These are phyloP conservation scores for Philopedon plagiatum DNA, from an alignment of 2,888 invertebrate genomes.

Conservation along the genomic window DNA sequence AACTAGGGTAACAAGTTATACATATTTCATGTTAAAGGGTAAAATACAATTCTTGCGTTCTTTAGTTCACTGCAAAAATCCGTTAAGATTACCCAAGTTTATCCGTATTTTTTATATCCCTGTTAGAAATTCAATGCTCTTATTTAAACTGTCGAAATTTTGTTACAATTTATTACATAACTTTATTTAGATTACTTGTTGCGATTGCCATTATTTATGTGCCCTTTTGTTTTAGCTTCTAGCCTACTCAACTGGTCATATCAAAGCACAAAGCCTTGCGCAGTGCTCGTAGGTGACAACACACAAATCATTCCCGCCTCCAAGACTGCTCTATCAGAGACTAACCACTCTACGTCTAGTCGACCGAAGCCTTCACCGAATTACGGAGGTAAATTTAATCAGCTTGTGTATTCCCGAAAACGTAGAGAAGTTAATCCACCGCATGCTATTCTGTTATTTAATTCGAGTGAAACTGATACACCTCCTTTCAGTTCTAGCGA, in stretches of 20 bases:
- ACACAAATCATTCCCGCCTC: slow-evolving; percentile 79
- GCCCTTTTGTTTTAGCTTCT: slow-evolving; percentile 73
- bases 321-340: slow-evolving; percentile 78
- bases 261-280: slow-evolving; percentile 86
- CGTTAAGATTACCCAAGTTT: too few relatives aligned
- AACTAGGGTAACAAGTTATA: too few relatives aligned
- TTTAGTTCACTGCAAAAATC: too few relatives aligned
- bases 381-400: slow-evolving; percentile 70
- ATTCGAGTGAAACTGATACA: slow-evolving; percentile 13
- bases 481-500: slow-evolving; percentile 54
- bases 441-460: slow-evolving; percentile 66
- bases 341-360: slow-evolving; percentile 79
- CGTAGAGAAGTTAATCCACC: slow-evolving; percentile 75
- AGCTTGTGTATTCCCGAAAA: slow-evolving; percentile 73
- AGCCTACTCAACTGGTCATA: slow-evolving; percentile 89
- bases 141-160: too few relatives aligned
- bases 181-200: too few relatives aligned
- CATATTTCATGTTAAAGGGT: too few relatives aligned
- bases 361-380: slow-evolving; percentile 74
- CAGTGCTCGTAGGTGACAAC: slow-evolving; percentile 86
- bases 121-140: too few relatives aligned
- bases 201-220: too few relatives aligned
- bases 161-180: too few relatives aligned
- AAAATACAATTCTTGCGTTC: too few relatives aligned
- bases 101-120: too few relatives aligned